Evolutionary conservation across 1,140 invertebrate species (phyloP).

Genomic region (Anastrepha obliqua): DNA sequence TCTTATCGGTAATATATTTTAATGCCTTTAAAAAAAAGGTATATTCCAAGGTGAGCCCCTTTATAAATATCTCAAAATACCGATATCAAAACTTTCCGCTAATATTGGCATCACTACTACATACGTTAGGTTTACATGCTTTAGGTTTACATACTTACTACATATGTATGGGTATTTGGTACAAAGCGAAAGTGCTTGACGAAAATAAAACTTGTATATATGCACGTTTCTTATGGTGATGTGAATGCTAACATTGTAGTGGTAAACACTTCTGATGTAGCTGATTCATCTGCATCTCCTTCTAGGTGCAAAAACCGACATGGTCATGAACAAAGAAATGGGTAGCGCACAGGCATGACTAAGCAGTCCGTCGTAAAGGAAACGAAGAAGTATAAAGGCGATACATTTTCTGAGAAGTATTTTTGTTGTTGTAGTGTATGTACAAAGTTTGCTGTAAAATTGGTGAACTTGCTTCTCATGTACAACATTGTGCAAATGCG

Average conservation of each 20-base stretch:
- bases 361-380: neutral
- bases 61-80: too few relatives aligned
- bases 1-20: too few relatives aligned
- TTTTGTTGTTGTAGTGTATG: neutral
- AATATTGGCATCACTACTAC: too few relatives aligned
- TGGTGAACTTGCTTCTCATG: neutral
- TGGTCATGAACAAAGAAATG: constrained; percentile 22
- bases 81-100: too few relatives aligned
- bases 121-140: too few relatives aligned
- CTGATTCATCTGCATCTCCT: constrained; percentile 17
- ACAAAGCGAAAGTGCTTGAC: too few relatives aligned
- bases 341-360: neutral
- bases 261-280: neutral
- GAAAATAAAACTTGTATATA: too few relatives aligned
- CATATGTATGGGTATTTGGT: too few relatives aligned
- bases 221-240: neutral
- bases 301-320: neutral
- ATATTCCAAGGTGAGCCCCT: too few relatives aligned
- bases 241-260: neutral
- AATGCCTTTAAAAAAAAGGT: too few relatives aligned
- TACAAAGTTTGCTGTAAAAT: neutral
- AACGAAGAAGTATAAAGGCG: neutral
- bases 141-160: too few relatives aligned
- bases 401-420: neutral
- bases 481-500: neutral